These are phyloP conservation scores for Aporrectodea caliginosa DNA, from an alignment of 1,140 invertebrate species.

Conservation along the genomic window DNA sequence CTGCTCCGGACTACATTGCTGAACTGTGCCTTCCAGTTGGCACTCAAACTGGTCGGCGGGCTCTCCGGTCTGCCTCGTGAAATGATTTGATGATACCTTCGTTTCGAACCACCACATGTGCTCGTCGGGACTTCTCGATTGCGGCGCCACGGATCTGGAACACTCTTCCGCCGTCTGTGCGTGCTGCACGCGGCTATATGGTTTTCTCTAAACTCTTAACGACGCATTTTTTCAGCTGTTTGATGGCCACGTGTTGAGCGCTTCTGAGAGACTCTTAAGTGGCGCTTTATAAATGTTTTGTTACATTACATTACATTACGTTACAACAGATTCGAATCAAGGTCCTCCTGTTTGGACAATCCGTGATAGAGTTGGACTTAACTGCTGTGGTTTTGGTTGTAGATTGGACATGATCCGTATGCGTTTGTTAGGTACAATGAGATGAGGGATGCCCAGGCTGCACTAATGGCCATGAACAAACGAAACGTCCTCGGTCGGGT, in stretches of 20 bases:
- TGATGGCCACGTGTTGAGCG: background rate
- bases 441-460: slow-evolving; percentile 6
- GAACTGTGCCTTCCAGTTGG: no score
- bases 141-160: no score
- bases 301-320: background rate
- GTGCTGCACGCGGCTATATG: no score
- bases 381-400: background rate
- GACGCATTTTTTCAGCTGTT: background rate
- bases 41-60: no score
- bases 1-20: no score
- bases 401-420: slow-evolving; percentile 22
- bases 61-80: no score
- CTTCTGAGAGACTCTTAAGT: background rate
- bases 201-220: background rate
- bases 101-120: no score
- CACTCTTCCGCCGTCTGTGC: no score
- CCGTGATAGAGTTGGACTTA: background rate
- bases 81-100: no score
- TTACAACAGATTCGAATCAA: background rate
- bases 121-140: no score
- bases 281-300: background rate
- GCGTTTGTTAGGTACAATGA: slow-evolving; percentile 14
- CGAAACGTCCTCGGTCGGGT: slow-evolving; percentile 19
- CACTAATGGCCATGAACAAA: slow-evolving; percentile 25
- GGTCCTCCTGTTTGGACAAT: background rate